Evolutionary conservation across 1,140 invertebrate genomes (phyloP), one percentile per base, ranked within the genome.

Genomic region (Brachionus koreanus): DNA sequence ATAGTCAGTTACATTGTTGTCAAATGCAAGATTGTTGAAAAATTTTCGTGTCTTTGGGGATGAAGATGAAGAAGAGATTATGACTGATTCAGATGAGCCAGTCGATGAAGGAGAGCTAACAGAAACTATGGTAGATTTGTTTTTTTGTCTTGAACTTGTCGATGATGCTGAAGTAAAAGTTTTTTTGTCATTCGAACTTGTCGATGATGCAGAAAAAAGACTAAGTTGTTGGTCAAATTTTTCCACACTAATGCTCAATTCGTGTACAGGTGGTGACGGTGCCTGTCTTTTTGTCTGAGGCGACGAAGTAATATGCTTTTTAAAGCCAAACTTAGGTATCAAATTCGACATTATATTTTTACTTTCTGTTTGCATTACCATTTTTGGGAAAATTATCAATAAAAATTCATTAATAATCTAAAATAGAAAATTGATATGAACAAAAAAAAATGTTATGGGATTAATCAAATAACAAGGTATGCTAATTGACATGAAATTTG

Each of bases 321-420:
- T 69, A 5, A 57, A 57, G 49, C n/a, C 65, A 13, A 69, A 42
- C 16, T 69, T 69, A 9, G 65, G 65, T 16, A 69, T 69, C 16
- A 69, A 69, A 39, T n/a, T 69, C 6, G 65, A 69, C 37, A 69
- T 69, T 23, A 69, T 6, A 69, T 39, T 39, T 69, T 69, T 69
- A 23, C 33, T 37, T n/a, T 69, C 65, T 19, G 65, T 69, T 69
- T 69, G 65, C 65, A 69, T 69, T 42, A 69, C 65, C 65, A 69
- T 69, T 42, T 69, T 39, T 35, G 9, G 9, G 5, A 39, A 37
- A 2, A 3, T 33, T 35, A 16, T n/a, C n/a, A 67, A 19, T 69
- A 69, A 69, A 39, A 19, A 69, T 39, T 69, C 16, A 39, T 39
- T 39, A 69, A 69, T 37, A 39, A 39, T 39, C 4, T 63, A 25